These are phyloP conservation scores for Hydropsyche betteni DNA, from an alignment of 2,888 invertebrate species.

Conservation along the genomic window DNA sequence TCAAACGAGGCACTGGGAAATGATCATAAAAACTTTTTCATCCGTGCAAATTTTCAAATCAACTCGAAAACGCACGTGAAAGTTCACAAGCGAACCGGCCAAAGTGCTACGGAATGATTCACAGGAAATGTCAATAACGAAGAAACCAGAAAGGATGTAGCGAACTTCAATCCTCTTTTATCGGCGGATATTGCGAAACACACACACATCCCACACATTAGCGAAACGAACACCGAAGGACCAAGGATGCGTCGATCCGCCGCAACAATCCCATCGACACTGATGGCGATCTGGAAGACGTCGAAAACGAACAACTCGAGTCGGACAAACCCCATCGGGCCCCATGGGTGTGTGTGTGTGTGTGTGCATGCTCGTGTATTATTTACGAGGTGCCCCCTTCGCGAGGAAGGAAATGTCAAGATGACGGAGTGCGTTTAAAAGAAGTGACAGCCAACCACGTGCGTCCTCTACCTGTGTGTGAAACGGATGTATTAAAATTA, in stretches of 20 bases:
- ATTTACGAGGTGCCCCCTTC: constrained; percentile 9
- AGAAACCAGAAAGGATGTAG: constrained; percentile 11
- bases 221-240: not conserved
- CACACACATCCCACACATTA: too few relatives aligned
- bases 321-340: not conserved
- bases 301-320: not conserved
- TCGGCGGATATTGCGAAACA: too few relatives aligned
- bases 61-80: too few relatives aligned
- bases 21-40: too few relatives aligned
- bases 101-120: constrained; percentile 10
- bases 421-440: constrained; percentile 26
- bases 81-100: too few relatives aligned
- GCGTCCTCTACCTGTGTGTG: constrained; percentile 36
- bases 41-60: too few relatives aligned
- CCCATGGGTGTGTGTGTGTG: not conserved
- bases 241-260: not conserved
- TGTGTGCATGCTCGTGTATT: not conserved
- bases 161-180: not conserved
- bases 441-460: constrained; percentile 34
- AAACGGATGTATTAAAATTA: constrained; percentile 37
- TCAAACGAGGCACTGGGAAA: too few relatives aligned
- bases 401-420: constrained; percentile 38
- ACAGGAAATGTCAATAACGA: constrained; percentile 11
- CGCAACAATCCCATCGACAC: not conserved
- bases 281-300: not conserved